phyloP scores from a whole-genome alignment of 2,888 invertebrate genomes.

The Caenorhabditis sp. region DNA sequence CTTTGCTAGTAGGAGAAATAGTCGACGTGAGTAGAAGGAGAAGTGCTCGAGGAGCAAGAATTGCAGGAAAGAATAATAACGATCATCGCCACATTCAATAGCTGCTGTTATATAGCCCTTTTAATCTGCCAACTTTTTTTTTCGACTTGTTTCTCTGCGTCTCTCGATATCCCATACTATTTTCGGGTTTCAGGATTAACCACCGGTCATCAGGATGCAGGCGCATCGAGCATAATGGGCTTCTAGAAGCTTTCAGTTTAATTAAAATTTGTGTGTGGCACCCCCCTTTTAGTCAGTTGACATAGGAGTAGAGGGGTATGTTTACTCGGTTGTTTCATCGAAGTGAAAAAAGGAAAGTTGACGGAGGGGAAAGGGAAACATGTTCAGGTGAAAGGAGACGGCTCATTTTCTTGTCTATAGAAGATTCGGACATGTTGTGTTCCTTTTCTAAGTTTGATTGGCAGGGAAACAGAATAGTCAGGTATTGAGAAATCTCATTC shows the following conservation, averaged over 20 bases:
- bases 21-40: not conserved
- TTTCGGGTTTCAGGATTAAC: slow-evolving; percentile 24
- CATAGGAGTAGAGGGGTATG: not conserved
- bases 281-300: not conserved
- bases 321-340: not conserved
- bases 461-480: not conserved
- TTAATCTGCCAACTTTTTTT: slow-evolving; percentile 42
- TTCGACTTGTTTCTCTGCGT: not conserved
- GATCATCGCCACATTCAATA: not conserved
- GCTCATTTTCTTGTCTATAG: slow-evolving; percentile 10
- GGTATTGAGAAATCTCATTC: no score
- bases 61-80: slow-evolving; percentile 18
- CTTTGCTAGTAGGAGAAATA: not conserved
- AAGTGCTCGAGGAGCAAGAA: not conserved
- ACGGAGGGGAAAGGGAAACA: not conserved
- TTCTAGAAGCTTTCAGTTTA: slow-evolving; percentile 23
- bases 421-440: not conserved
- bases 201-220: slow-evolving; percentile 16
- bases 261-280: slow-evolving; percentile 1
- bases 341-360: not conserved
- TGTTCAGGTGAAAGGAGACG: not conserved
- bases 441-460: not conserved
- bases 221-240: not conserved
- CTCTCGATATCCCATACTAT: not conserved
- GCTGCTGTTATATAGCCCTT: slow-evolving; percentile 8